Base-by-base conservation (phyloP, 2,888 invertebrate genomes). In the Thyatira batis region DNA sequence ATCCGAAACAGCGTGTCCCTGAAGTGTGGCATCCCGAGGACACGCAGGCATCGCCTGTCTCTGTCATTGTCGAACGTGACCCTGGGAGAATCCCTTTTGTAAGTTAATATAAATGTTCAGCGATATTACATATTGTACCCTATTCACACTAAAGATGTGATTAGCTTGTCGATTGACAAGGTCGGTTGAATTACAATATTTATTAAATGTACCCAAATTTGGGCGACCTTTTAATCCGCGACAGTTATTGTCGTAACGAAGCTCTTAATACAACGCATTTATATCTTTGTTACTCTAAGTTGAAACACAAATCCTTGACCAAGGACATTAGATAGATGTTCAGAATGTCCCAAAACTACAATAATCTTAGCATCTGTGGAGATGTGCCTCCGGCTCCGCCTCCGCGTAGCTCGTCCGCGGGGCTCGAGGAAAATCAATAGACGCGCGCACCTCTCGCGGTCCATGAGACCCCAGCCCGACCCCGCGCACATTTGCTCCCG, bases 371-470 rank as follows among this genome's bases (percentile, higher is more conserved):
- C 78, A 80, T 79, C 73, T 73, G 63, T 63, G 68, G 73, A 72
- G 76, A 78, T 73, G 17, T 45, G 45, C 45, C 9, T 71, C 73
- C 61, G 56, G 61, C 60, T 59, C 50, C 43, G 49, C 8, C 13
- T 39, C 73, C 73, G 68, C 67, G 71, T 67, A 67, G 71, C 72
- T 67, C 60, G 78, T 76, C 65, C 71, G 67, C 61, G 69, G 62
- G 61, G 48, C 55, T 13, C 39, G 63, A 55, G 65, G 70, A 82
- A 87, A 90, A 91, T 91, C 90, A 80, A 91, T 91, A 90, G 88
- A 75, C 89, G 88, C 90, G 90, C 90, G 90, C 90, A 89, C 69
- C 65, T 60, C 67, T 57, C 64, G 61, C 57, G 55, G 61, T 51
- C 53, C 20, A 48, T 28, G 45, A 50, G 51, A 45, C 23, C 51